phyloP scores from a whole-genome alignment of 1,140 invertebrate species.

The Contarinia nasturtii region DNA sequence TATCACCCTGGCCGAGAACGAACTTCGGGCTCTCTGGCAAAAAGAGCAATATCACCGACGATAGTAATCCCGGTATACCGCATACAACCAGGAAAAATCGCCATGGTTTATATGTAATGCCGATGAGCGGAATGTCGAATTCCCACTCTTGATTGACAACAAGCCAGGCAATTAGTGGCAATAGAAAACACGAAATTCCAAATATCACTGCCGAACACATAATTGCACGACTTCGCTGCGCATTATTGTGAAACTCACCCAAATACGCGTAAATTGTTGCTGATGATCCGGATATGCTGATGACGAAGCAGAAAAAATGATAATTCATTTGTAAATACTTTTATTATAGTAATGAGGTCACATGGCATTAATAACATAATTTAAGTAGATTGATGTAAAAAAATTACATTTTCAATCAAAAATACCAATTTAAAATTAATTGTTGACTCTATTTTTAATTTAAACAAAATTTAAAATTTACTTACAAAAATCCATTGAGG shows the following conservation, averaged over 20 bases:
- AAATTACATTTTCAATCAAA: background rate
- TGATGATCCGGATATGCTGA: conserved; percentile 10
- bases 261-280: conserved; percentile 13
- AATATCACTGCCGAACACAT: conserved; percentile 12
- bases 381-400: background rate
- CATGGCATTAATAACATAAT: background rate
- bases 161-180: conserved; percentile 42
- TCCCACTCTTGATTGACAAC: conserved; percentile 35
- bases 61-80: conserved; percentile 37
- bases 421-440: background rate
- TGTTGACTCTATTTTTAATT: conserved; percentile 1
- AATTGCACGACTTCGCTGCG: conserved; percentile 9
- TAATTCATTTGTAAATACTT: background rate
- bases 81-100: conserved; percentile 41
- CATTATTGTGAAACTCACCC: conserved; percentile 13
- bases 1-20: conserved; percentile 30
- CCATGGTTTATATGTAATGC: conserved; percentile 51
- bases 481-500: conserved; percentile 11
- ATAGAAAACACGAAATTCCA: conserved; percentile 10
- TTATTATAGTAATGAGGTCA: background rate
- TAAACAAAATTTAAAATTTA: background rate
- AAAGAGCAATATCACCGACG: conserved; percentile 31
- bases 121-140: conserved; percentile 17
- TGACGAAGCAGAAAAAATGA: conserved; percentile 3
- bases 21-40: conserved; percentile 57